Base-by-base conservation (phyloP, 2,888 invertebrate genomes). In the Caenorhabditis sp. region DNA sequence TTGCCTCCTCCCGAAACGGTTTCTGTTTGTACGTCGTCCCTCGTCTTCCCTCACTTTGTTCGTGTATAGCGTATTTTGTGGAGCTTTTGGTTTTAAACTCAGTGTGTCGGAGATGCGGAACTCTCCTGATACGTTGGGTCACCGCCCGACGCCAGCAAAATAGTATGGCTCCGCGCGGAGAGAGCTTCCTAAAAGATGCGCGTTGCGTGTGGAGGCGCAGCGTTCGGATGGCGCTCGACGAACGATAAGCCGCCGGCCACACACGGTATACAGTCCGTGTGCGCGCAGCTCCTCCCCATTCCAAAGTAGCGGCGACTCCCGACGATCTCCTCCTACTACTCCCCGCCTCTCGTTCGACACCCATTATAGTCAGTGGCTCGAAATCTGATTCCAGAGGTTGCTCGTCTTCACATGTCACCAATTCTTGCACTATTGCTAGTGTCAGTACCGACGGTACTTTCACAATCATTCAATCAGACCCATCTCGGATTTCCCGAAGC, bases 401-500 rank as follows among this genome's bases (percentile, higher is more conserved):
- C 76, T 76, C 67, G 67, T 67, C 67, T 76, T 76, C 61, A 76
- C 28, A 76, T 76, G 76, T 76, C 76, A 67, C 76, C 76, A 13
- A 76, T 76, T 76, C 51, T 68, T 40, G 67, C 40, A 37, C 64
- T 78, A 58, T 44, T 70, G 44, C n/a, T 78, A 50, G 70, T 70
- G 40, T 70, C 58, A 13, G 64, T 69, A 70, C 70, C 78, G 6
- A 40, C 69, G 40, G 65, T 70, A 40, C 61, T 62, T 8, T 35
- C 77, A 65, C 86, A 85, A 74, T 80, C 82, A 5, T 86, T 85
- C 58, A 71, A 82, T 53, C 81, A 87, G 62, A 83, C 86, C 9
- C 85, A 86, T 62, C 83, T 89, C 13, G 90, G 90, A 8, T 90
- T 90, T 60, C 90, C 90, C 6, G 90, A 90, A 58, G 85, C 89